Base-by-base conservation (phyloP, 2,113 vertebrate genomes). In the Podarcis raffonei region DNA sequence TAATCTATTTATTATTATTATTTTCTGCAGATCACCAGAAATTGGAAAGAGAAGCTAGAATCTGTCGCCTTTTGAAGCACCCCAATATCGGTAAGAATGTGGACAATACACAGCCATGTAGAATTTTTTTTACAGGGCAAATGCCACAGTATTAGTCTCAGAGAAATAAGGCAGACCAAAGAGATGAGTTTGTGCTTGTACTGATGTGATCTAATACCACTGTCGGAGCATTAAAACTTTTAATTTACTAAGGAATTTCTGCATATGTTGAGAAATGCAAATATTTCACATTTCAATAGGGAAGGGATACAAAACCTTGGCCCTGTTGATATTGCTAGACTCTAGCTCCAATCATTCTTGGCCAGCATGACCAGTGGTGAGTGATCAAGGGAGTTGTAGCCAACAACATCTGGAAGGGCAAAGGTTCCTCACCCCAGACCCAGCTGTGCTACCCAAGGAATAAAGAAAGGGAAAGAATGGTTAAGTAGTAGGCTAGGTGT, bases 51-150 rank as follows among this genome's bases (percentile, higher is more conserved):
- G 98, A 99, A 97, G 98, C 98, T 92, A 97, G 98, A 94, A 99
- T 99, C 95, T 99, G 98, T 95, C 98, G 98, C 81, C 98, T 99
- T 91, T 95, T 99, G 92, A 98, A 99, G 94, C 98, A 99, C 76
- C 95, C 98, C 87, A 99, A 99, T 95, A 99, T 99, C 1, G 98
- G 98, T 98, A 96, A 96, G 97, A 92, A 88, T 68, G n/a, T 37
- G 20, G 25, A 48, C 9, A 32, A n/a, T n/a, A 75, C 35, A 32
- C 22, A 8, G 37, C 53, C 8, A 23, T 80, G 59, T 6, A 74
- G 16, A 74, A 62, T 48, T 30, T 13, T 37, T 22, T 32, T 76
- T 15, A 6, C 66, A 32, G 27, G 18, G 16, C 13, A 72, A 77
- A 66, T 42, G 72, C 5, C 20, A 57, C 32, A 32, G 6, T 71